Evolutionary conservation across 2,888 invertebrate species (phyloP).

Genomic region (Venusia cambrica): DNA sequence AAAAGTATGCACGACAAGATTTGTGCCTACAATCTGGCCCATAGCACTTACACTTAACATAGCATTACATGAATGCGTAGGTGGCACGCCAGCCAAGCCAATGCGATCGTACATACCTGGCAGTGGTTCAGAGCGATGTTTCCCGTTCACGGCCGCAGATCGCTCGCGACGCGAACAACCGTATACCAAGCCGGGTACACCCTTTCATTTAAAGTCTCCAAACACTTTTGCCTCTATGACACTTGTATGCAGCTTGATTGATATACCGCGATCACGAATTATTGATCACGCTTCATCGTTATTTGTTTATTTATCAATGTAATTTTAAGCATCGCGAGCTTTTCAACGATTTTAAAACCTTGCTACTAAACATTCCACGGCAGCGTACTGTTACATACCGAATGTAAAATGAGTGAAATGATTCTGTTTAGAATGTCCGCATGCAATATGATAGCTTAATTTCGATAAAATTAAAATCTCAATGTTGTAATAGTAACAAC

Average conservation of each 20-base stretch:
- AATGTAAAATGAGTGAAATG: too few species aligned
- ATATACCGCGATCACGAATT: slow-evolving; percentile 33
- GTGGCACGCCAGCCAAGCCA: slow-evolving; percentile 64
- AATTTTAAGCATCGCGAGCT: too few species aligned
- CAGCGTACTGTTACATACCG: too few species aligned
- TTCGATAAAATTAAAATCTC: too few species aligned
- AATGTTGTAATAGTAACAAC: slow-evolving; percentile 10
- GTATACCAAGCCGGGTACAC: slow-evolving; percentile 69
- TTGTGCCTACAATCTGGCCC: too few species aligned
- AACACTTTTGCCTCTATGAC: slow-evolving; percentile 49
- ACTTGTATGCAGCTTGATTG: slow-evolving; percentile 41
- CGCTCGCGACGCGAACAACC: slow-evolving; percentile 63
- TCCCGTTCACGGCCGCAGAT: slow-evolving; percentile 56
- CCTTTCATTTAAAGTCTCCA: slow-evolving; percentile 24
- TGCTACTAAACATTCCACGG: too few species aligned
- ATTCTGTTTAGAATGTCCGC: too few species aligned
- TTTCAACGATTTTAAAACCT: too few species aligned
- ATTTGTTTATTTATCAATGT: slow-evolving; percentile 5
- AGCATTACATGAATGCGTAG: too few species aligned
- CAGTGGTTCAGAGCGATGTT: slow-evolving; percentile 64
- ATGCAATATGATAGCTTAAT: too few species aligned
- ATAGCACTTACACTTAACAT: too few species aligned
- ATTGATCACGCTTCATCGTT: slow-evolving; percentile 30
- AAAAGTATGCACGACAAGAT: too few species aligned
- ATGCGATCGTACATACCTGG: slow-evolving; percentile 61